Conservation (phyloP, 2,113 vertebrate genomes). For the Silurus meridionalis region DNA sequence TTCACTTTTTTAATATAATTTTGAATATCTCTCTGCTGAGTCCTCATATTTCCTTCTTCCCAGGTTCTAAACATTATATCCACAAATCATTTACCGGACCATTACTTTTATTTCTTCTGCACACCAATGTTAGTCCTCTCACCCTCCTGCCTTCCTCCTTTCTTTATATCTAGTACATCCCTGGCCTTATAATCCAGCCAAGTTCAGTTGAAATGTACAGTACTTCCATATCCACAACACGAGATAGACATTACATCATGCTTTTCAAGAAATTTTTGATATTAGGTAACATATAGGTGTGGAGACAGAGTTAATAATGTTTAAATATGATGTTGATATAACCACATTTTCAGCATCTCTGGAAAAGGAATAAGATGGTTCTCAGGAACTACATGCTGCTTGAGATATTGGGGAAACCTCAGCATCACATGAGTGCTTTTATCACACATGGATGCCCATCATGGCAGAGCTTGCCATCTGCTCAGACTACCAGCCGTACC, state of each 20-base stretch:
- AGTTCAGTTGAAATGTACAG: not conserved
- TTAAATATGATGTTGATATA: not conserved
- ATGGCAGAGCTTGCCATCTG: slow-evolving; percentile 27
- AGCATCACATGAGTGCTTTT: slow-evolving; percentile 7
- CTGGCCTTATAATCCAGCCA: not conserved
- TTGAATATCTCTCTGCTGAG: no score
- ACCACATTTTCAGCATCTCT: not conserved
- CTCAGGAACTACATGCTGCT: not conserved
- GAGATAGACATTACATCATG: not conserved
- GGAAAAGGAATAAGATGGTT: not conserved
- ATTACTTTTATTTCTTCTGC: not conserved
- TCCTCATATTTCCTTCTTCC: not conserved
- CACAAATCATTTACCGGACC: not conserved
- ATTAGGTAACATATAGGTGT: not conserved
- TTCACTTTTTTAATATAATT: not conserved
- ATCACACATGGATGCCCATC: slow-evolving; percentile 12
- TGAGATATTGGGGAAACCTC: slow-evolving; percentile 27
- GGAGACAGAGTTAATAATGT: not conserved
- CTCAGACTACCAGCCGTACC: slow-evolving; percentile 1
- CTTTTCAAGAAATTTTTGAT: not conserved
- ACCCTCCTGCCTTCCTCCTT: not conserved
- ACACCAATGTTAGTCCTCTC: not conserved
- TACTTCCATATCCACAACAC: not conserved
- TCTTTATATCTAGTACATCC: not conserved
- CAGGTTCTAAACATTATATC: not conserved